Evolutionary conservation across 2,888 invertebrate genomes (phyloP).

Genomic region (Acleris holmiana): DNA sequence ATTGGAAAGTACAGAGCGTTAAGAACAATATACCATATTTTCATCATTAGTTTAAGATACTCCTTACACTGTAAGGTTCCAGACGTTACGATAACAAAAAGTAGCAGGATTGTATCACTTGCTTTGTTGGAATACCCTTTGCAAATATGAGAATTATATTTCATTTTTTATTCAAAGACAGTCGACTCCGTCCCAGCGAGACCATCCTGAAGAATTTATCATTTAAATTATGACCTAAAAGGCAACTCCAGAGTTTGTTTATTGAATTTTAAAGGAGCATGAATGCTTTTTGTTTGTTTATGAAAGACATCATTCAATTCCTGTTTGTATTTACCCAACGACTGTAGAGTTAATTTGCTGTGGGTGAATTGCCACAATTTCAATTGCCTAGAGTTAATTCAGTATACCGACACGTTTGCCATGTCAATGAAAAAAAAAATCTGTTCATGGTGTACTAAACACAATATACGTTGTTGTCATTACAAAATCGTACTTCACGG

Average conservation of each 20-base stretch:
- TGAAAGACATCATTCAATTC: constrained; percentile 1
- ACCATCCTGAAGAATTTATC: constrained; percentile 11
- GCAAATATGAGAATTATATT: constrained; percentile 2
- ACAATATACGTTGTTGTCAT: too few relatives aligned
- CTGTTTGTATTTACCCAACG: neutral
- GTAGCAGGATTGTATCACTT: neutral
- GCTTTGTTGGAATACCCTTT: constrained; percentile 4
- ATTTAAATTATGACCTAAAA: constrained; percentile 22
- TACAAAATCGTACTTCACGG: too few relatives aligned
- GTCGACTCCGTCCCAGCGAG: neutral
- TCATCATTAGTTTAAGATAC: too few relatives aligned
- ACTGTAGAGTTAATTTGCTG: neutral
- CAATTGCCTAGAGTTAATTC: too few relatives aligned
- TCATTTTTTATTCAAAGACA: constrained; percentile 9
- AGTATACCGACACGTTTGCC: too few relatives aligned
- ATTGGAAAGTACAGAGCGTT: too few relatives aligned
- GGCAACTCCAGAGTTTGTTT: constrained; percentile 15
- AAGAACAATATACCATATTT: too few relatives aligned
- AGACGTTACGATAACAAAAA: neutral
- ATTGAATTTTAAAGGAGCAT: constrained; percentile 12
- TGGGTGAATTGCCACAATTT: too few relatives aligned
- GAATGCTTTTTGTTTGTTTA: constrained; percentile 14
- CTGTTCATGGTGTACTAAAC: too few relatives aligned
- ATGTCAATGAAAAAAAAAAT: too few relatives aligned
- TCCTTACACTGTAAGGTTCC: too few relatives aligned